Percentiles rank a stretch among this genome's conserved stretches.
Conservation (phyloP, 2,888 invertebrate species). For the Brassicogethes aeneus region DNA sequence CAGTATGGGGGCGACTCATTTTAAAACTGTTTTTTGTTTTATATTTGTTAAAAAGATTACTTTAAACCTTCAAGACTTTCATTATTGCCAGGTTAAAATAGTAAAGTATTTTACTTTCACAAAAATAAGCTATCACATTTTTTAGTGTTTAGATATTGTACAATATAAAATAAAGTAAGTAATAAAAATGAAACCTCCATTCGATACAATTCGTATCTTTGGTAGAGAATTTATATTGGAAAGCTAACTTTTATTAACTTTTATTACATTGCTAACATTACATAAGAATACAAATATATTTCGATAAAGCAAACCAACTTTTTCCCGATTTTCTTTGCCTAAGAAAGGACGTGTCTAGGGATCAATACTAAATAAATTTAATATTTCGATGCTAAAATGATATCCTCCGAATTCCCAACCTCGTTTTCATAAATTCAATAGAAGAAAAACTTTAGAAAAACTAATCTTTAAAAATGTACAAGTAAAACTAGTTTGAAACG, state of each 20-base stretch:
- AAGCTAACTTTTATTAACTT: slow-evolving; percentile 24
- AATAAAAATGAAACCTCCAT: slow-evolving; percentile 20
- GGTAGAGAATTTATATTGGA: slow-evolving; percentile 20
- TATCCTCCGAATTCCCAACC: no score
- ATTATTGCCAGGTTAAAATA: no score
- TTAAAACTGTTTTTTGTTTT: no score
- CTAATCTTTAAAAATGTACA: no score
- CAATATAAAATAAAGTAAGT: slow-evolving; percentile 21
- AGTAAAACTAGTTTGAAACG: no score
- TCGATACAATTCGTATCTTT: slow-evolving; percentile 20
- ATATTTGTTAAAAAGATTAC: no score
- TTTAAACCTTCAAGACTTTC: no score
- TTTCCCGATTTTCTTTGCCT: neutral
- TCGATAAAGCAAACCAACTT: slow-evolving; percentile 2
- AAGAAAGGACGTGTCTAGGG: neutral
- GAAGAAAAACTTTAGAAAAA: no score
- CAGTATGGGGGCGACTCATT: no score
- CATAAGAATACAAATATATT: slow-evolving; percentile 3
- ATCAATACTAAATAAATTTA: neutral
- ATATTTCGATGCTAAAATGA: neutral
- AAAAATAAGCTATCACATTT: neutral
- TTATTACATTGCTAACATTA: slow-evolving; percentile 14
- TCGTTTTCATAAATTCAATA: no score
- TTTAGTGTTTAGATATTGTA: slow-evolving; percentile 4
- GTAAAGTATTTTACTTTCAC: neutral